phyloP scores from a whole-genome alignment of 2,888 invertebrate species.

The Mythimna albipuncta region DNA sequence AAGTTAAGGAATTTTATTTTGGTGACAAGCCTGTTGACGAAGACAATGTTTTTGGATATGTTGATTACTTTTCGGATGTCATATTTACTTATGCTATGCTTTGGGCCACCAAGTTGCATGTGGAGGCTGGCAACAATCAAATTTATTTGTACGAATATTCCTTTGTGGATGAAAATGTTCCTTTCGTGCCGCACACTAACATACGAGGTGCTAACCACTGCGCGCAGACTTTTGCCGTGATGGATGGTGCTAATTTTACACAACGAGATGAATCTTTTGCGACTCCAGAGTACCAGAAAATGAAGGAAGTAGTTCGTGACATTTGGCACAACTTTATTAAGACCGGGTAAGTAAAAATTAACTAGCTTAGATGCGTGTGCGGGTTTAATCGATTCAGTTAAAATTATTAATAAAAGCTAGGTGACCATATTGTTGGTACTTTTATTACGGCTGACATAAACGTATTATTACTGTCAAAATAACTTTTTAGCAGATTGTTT shows the following conservation, averaged over 20 bases:
- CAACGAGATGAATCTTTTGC: conserved; percentile 27
- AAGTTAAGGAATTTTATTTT: conserved; percentile 75
- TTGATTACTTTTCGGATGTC: conserved; percentile 80
- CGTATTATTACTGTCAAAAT: no score
- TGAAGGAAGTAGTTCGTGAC: conserved; percentile 66
- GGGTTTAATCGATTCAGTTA: no score
- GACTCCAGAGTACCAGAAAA: conserved; percentile 61
- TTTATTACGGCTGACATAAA: no score
- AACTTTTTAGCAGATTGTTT: no score
- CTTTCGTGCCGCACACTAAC: conserved; percentile 65
- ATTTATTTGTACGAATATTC: conserved; percentile 76
- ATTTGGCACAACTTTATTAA: conserved; percentile 75
- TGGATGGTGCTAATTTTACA: conserved; percentile 51
- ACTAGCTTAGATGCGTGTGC: no score
- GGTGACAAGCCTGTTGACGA: conserved; percentile 66
- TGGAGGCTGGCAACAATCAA: conserved; percentile 71
- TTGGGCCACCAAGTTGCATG: conserved; percentile 66
- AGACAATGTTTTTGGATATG: conserved; percentile 67
- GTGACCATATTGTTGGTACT: no score
- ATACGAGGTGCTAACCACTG: conserved; percentile 70
- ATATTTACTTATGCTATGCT: conserved; percentile 68
- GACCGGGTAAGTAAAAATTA: conserved; percentile 35
- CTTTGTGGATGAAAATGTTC: conserved; percentile 67
- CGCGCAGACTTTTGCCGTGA: conserved; percentile 66
- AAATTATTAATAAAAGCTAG: no score